Evolutionary conservation across 2,888 invertebrate species (phyloP), one percentile per base, ranked within the genome.

Genomic region (Drosophila bunnanda): DNA sequence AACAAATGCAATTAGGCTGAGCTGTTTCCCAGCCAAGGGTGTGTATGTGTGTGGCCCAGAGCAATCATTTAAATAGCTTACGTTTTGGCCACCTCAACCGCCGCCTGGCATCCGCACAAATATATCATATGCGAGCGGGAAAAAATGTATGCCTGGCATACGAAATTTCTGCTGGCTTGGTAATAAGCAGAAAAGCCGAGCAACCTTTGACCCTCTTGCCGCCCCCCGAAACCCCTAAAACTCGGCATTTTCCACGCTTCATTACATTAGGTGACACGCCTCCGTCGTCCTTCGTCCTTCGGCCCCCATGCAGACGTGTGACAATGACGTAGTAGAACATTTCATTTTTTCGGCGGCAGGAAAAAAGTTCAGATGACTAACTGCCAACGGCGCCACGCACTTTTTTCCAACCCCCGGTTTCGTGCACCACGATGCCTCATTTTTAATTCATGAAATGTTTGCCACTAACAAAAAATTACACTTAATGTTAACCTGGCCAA

Each of bases 241-340:
- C 41, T 5, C 50, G 34, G 22, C 34, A 50, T 17, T 60, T 58
- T 41, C 4, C 52, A 52, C 64, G 88, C 80, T 80, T 84, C 83
- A 84, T 84, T 84, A 88, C 83, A 86, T 84, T 88, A 84, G 83
- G 86, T 84, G 83, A 86, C 83, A 88, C 77, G 82, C 78, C 83
- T 15, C 67, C 77, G 62, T 61, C 82, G 77, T 54, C 53, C 62
- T 52, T 53, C 77, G 77, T 55, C 44, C 44, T 25, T 44, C 62
- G n/a, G 12, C 46, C 28, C 44, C 46, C 30, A 77, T 58, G 61
- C 43, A 61, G 61, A 71, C 59, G 76, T 82, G 80, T 82, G 83
- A 86, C 88, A 88, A 85, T 88, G 83, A 84, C 86, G 80, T 75
- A 80, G 88, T 78, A 72, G 70, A 83, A 72, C 77, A 83, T 83